Percentiles rank a stretch among this genome's conserved stretches.
phyloP scores from a whole-genome alignment of 2,797 vertebrate species.

The Coreius guichenoti region DNA sequence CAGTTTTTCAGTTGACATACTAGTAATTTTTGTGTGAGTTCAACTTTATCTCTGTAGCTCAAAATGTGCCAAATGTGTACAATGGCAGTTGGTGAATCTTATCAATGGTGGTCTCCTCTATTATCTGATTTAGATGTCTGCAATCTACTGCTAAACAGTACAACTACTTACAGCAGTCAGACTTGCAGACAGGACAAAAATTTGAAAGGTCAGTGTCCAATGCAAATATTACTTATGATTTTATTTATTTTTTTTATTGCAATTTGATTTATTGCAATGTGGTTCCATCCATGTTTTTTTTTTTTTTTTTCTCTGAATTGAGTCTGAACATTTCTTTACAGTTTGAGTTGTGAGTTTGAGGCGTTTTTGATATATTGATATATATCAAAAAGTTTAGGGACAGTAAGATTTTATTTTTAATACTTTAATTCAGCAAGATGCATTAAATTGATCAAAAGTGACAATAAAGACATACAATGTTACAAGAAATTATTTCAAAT shows the following conservation, averaged over 20 bases:
- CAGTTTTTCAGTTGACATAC: slow-evolving; percentile 7
- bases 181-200: not conserved
- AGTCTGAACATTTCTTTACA: not conserved
- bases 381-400: not conserved
- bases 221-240: not conserved
- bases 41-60: not conserved
- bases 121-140: not conserved
- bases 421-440: not conserved
- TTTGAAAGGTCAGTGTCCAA: too few relatives aligned
- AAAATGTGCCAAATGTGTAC: not conserved
- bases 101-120: not conserved
- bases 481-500: not conserved
- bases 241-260: too few relatives aligned
- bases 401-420: not conserved
- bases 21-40: not conserved
- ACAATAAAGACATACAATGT: not conserved
- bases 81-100: not conserved
- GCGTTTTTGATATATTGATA: not conserved
- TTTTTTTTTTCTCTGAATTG: not conserved
- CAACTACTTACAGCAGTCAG: not conserved
- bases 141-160: not conserved
- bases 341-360: not conserved
- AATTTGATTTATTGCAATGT: not conserved
- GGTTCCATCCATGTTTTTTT: not conserved
- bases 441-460: not conserved